Evolutionary conservation across 2,888 invertebrate species (phyloP).

Genomic region (Eilema caniola): DNA sequence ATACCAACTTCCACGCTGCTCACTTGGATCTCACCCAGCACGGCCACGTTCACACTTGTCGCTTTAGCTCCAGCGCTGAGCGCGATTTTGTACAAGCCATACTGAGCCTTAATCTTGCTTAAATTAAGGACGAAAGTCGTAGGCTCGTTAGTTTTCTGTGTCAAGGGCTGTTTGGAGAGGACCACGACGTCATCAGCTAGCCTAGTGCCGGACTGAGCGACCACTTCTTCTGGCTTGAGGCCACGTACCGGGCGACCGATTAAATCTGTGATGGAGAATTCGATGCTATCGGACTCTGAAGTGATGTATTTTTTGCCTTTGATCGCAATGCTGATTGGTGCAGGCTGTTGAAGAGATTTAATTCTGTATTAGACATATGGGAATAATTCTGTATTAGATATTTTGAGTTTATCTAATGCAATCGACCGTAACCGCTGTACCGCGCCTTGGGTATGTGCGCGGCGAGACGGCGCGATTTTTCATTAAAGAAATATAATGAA

Average conservation of each 20-base stretch:
- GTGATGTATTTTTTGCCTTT: constrained; percentile 93
- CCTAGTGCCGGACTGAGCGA: constrained; percentile 92
- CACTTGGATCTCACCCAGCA: constrained; percentile 92
- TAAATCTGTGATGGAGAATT: constrained; percentile 91
- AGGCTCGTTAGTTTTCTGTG: constrained; percentile 84
- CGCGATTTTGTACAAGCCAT: constrained; percentile 94
- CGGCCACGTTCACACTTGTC: constrained; percentile 88
- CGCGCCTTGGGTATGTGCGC: too few species aligned
- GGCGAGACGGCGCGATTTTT: too few species aligned
- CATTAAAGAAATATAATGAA: too few species aligned
- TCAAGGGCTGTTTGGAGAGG: constrained; percentile 89
- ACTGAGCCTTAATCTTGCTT: constrained; percentile 91
- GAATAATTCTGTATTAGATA: not conserved
- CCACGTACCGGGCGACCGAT: constrained; percentile 90
- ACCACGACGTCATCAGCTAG: constrained; percentile 92
- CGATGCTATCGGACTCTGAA: constrained; percentile 90
- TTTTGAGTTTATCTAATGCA: not conserved
- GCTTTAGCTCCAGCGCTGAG: constrained; percentile 90
- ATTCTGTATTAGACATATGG: not conserved
- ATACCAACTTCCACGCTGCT: constrained; percentile 94
- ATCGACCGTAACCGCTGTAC: too few species aligned
- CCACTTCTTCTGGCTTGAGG: constrained; percentile 88
- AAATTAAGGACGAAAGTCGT: constrained; percentile 93
- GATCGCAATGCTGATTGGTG: constrained; percentile 95
- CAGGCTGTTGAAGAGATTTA: constrained; percentile 79